phyloP scores from a whole-genome alignment of 1,140 invertebrate species.

The Brachionus paranguensis region DNA sequence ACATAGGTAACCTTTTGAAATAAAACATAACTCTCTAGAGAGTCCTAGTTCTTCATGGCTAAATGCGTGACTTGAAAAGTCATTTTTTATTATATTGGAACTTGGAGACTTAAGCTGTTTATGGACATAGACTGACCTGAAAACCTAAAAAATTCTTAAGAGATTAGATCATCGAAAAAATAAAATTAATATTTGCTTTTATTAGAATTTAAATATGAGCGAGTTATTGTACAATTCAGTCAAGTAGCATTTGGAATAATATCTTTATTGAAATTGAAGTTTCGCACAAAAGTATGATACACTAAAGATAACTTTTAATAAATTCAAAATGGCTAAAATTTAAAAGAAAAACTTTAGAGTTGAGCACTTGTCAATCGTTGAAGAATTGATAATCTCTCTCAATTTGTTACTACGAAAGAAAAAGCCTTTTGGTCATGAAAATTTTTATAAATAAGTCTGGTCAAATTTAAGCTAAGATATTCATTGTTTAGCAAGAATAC shows the following conservation, averaged over 20 bases:
- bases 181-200: not conserved
- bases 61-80: not conserved
- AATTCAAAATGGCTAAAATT: not conserved
- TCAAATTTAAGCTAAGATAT: not conserved
- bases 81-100: not conserved
- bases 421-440: not conserved
- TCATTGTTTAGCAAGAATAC: not conserved
- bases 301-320: not conserved
- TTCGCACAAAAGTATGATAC: not conserved
- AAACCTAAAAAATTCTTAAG: not conserved
- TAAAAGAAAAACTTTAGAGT: not conserved
- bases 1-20: not conserved
- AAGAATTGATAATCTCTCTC: not conserved
- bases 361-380: not conserved
- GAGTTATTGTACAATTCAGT: not conserved
- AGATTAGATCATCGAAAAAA: not conserved
- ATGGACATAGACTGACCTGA: not conserved
- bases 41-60: not conserved
- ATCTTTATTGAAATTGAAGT: not conserved
- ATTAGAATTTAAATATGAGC: not conserved
- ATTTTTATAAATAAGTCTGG: not conserved
- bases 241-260: not conserved
- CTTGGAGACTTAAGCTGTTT: not conserved
- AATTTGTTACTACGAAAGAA: not conserved
- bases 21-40: not conserved